Evolutionary conservation across 1,140 invertebrate genomes (phyloP).

Genomic region (Drosophila orosa): DNA sequence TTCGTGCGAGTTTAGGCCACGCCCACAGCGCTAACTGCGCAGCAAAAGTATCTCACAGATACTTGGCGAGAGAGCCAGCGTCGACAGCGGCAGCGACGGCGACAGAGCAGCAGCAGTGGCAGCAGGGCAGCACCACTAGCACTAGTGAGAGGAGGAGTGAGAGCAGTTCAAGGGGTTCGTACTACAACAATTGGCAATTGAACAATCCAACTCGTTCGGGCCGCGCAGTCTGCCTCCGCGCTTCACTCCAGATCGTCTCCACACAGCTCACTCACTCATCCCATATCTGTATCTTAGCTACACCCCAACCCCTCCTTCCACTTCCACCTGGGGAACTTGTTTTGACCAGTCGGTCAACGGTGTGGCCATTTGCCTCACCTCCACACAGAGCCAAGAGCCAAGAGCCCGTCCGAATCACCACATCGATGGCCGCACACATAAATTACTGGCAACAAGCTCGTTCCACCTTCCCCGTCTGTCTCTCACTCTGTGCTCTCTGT

Average conservation of each 20-base stretch:
- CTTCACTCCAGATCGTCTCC: slow-evolving; percentile 36
- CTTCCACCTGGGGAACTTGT: slow-evolving; percentile 64
- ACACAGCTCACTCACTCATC: slow-evolving; percentile 17
- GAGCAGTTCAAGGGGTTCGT: not conserved
- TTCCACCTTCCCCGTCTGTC: slow-evolving; percentile 2
- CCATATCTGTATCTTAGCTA: slow-evolving; percentile 20
- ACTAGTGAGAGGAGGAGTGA: not conserved
- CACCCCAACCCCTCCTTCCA: not conserved
- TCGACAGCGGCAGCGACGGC: slow-evolving; percentile 2
- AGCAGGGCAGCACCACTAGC: slow-evolving; percentile 7
- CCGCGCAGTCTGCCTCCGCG: slow-evolving; percentile 61
- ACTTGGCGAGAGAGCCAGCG: slow-evolving; percentile 28
- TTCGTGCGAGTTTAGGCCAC: slow-evolving; percentile 57
- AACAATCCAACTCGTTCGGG: slow-evolving; percentile 70
- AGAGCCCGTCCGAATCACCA: slow-evolving; percentile 5
- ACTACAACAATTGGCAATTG: slow-evolving; percentile 62
- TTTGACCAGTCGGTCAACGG: slow-evolving; percentile 75
- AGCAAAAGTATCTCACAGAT: slow-evolving; percentile 63
- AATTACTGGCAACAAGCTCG: slow-evolving; percentile 62
- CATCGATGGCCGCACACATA: slow-evolving; percentile 76
- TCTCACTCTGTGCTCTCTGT: slow-evolving; percentile 17
- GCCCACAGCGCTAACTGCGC: slow-evolving; percentile 59
- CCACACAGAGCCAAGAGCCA: slow-evolving; percentile 18
- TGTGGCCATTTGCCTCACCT: slow-evolving; percentile 55
- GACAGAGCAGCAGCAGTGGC: slow-evolving; percentile 9